phyloP scores from a whole-genome alignment of 1,140 invertebrate genomes.

The Drosophila pseudoananassae region DNA sequence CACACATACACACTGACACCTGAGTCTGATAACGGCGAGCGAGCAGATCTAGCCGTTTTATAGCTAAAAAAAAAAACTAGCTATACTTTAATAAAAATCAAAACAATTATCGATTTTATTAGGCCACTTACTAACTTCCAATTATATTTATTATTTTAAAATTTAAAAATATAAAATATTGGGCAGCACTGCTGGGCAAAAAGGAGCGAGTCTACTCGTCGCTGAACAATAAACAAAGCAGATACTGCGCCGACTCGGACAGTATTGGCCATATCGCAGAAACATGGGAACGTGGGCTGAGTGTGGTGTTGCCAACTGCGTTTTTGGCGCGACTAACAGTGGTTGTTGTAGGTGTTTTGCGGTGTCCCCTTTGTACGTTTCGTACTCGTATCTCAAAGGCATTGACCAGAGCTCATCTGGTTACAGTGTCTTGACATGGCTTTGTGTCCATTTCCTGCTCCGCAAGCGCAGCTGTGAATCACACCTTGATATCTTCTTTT shows the following conservation, averaged over 20 bases:
- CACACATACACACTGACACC: constrained; percentile 27
- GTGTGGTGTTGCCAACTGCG: constrained; percentile 71
- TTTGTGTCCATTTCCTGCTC: constrained; percentile 66
- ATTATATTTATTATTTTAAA: neutral
- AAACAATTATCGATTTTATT: too few species aligned
- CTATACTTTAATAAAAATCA: neutral
- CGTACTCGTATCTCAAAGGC: constrained; percentile 16
- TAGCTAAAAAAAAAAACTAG: neutral
- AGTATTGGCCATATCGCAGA: constrained; percentile 12
- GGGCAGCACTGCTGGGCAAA: constrained; percentile 18
- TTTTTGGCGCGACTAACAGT: constrained; percentile 73
- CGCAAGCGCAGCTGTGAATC: constrained; percentile 42
- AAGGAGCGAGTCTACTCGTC: constrained; percentile 8
- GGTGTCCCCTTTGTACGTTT: constrained; percentile 33
- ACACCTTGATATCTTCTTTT: constrained; percentile 31
- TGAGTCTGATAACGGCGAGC: constrained; percentile 48
- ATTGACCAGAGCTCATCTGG: constrained; percentile 57
- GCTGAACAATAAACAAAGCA: constrained; percentile 25
- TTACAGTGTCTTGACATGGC: constrained; percentile 34
- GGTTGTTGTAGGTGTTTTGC: constrained; percentile 63
- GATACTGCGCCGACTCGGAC: constrained; percentile 27
- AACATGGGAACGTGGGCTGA: constrained; percentile 19
- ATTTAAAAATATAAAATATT: neutral
- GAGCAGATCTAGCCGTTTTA: neutral
- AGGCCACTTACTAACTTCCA: too few species aligned